These are phyloP conservation scores for Thunnus albacares DNA, from an alignment of 2,797 vertebrate genomes.

Conservation along the genomic window DNA sequence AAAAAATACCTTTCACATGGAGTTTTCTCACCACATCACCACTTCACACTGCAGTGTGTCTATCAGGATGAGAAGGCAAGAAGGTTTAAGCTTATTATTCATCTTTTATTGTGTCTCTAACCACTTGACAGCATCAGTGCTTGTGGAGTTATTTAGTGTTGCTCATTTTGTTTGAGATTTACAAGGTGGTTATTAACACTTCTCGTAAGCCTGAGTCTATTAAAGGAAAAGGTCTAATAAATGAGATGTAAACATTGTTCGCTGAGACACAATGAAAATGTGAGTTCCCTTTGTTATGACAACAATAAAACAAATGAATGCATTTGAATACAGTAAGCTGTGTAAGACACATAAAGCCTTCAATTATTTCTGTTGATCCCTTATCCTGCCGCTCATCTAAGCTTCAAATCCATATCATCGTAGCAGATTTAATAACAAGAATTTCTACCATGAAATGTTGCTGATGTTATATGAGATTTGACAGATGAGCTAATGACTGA, in stretches of 20 bases:
- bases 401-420: neutral
- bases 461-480: neutral
- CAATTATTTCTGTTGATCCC: neutral
- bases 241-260: neutral
- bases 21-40: slow-evolving; percentile 45
- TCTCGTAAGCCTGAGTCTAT: slow-evolving; percentile 32
- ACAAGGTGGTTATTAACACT: slow-evolving; percentile 7
- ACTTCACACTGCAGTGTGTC: neutral
- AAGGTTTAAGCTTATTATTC: slow-evolving; percentile 11
- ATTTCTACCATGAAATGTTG: neutral
- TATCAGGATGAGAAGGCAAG: neutral
- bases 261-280: neutral
- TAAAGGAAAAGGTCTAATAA: slow-evolving; percentile 29
- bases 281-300: slow-evolving; percentile 17
- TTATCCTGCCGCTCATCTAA: neutral
- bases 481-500: slow-evolving; percentile 45
- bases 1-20: slow-evolving; percentile 13
- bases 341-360: slow-evolving; percentile 8
- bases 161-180: slow-evolving; percentile 30
- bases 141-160: slow-evolving; percentile 22
- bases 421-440: neutral
- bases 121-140: neutral
- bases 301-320: slow-evolving; percentile 3
- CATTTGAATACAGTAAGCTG: neutral
- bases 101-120: slow-evolving; percentile 37